These are phyloP conservation scores for Zaprionus africanus DNA, from an alignment of 1,140 invertebrate genomes.

Conservation along the genomic window DNA sequence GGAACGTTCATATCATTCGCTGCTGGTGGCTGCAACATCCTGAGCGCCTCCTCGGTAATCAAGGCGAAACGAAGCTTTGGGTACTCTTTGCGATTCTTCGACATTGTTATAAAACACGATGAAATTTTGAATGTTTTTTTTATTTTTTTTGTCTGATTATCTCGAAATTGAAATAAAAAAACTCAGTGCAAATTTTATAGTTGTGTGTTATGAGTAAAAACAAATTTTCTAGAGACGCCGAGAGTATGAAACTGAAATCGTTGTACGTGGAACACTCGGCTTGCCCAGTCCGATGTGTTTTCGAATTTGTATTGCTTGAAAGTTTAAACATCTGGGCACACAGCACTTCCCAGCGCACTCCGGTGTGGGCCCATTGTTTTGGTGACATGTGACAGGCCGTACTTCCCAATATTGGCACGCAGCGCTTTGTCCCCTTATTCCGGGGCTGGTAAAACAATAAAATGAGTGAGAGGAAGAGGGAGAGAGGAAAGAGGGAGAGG, in stretches of 20 bases:
- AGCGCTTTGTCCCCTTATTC: slow-evolving; percentile 35
- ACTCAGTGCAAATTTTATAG: background rate
- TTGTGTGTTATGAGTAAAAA: background rate
- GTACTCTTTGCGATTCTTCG: slow-evolving; percentile 13
- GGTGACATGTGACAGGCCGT: slow-evolving; percentile 75
- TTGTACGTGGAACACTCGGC: background rate
- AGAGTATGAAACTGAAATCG: background rate
- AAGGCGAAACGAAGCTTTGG: slow-evolving; percentile 54
- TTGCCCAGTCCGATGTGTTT: background rate
- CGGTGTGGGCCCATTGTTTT: slow-evolving; percentile 38
- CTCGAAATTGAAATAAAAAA: background rate
- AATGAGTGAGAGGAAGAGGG: background rate
- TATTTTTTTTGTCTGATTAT: slow-evolving; percentile 11
- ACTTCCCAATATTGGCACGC: slow-evolving; percentile 62
- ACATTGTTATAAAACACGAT: background rate
- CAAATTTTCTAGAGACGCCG: too few species aligned
- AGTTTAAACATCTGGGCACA: too few species aligned
- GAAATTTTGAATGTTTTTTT: background rate
- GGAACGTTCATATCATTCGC: background rate
- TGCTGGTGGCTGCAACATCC: slow-evolving; percentile 30
- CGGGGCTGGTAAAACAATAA: slow-evolving; percentile 44
- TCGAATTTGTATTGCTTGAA: too few species aligned
- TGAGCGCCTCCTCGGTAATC: slow-evolving; percentile 51
- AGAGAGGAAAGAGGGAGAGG: background rate
- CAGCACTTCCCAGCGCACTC: slow-evolving; percentile 11